Conservation (phyloP, 2,888 invertebrate genomes). For the Cylindroiulus punctatus region DNA sequence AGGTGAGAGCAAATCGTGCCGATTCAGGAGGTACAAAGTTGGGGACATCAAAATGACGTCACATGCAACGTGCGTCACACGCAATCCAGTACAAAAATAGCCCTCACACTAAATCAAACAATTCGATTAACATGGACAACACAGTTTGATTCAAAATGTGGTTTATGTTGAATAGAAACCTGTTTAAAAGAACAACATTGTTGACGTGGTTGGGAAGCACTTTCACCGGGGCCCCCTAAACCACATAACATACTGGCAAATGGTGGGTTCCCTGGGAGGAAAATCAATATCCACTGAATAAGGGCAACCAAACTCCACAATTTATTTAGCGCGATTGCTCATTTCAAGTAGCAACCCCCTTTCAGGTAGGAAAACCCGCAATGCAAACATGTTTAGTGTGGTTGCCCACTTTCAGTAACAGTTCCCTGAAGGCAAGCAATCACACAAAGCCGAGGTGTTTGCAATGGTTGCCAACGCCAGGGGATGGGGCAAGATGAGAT, state of each 20-base stretch:
- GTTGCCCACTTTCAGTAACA: neutral
- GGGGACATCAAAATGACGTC: slow-evolving; percentile 36
- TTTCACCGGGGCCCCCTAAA: neutral
- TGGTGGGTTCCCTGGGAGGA: neutral
- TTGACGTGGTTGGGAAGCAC: neutral
- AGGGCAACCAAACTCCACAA: neutral
- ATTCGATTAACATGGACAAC: slow-evolving; percentile 1
- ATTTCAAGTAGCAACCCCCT: neutral
- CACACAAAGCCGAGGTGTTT: neutral
- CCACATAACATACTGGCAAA: no score
- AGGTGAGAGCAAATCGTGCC: neutral
- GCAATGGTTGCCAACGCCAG: no score
- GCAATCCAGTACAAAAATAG: slow-evolving; percentile 5
- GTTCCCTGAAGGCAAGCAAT: neutral
- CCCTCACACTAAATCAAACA: slow-evolving; percentile 29
- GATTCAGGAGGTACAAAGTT: neutral
- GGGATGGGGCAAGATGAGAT: no score
- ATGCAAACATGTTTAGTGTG: neutral
- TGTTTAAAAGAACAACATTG: neutral
- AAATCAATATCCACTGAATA: neutral
- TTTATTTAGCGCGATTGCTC: neutral
- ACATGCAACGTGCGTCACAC: slow-evolving; percentile 9
- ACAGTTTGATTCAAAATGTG: neutral
- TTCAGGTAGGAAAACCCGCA: neutral
- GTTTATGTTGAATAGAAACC: neutral